Conservation (phyloP, 2,113 vertebrate species). For the Gobio gobio region DNA sequence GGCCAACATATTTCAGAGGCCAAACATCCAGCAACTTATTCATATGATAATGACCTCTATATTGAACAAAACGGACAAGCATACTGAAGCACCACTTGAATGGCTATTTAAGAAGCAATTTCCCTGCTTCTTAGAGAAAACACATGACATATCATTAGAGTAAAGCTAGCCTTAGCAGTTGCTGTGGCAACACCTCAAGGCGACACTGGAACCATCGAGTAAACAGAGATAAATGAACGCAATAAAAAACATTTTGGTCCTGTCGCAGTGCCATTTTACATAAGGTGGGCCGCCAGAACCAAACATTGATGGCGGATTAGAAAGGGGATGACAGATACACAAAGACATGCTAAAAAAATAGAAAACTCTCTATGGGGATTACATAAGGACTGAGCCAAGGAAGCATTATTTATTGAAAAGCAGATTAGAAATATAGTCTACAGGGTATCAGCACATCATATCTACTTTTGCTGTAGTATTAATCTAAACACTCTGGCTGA, state of each 20-base stretch:
- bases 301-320: conserved; percentile 19
- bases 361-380: conserved; percentile 2
- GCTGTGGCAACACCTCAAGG: conserved; percentile 62
- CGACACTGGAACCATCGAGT: conserved; percentile 34
- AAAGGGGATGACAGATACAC: background rate
- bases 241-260: conserved; percentile 33
- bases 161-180: conserved; percentile 51
- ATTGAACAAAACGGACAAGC: background rate
- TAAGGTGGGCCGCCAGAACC: conserved; percentile 19
- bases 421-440: background rate
- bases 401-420: conserved; percentile 20
- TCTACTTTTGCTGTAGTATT: background rate
- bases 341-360: background rate
- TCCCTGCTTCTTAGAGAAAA: conserved; percentile 39
- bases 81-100: background rate
- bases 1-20: background rate
- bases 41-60: background rate
- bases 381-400: conserved; percentile 10
- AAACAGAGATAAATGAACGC: conserved; percentile 36
- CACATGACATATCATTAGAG: conserved; percentile 49
- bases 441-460: background rate
- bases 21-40: background rate
- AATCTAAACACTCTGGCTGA: conserved; percentile 1
- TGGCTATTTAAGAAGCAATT: background rate
- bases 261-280: conserved; percentile 43